Evolutionary conservation across 2,113 vertebrate species (phyloP), one percentile per base, ranked within the genome.

Genomic region (Penelope pileata): DNA sequence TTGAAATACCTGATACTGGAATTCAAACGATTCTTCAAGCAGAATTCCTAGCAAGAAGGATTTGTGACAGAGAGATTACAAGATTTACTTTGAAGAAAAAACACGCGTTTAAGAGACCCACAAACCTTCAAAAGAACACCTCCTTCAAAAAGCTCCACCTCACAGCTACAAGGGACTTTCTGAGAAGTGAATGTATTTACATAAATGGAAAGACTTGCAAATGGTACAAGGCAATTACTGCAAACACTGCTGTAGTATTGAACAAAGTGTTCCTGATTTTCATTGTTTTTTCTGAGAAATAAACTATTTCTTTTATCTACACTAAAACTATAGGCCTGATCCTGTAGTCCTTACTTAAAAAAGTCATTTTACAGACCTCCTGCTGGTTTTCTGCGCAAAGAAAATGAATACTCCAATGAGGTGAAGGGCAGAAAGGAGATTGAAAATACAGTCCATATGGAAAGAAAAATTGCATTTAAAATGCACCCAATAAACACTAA

Each of bases 11-110:
- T 30, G 32, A 94, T 81, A 81, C 2, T 86, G 72, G 95, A 96
- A 96, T 94, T 93, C 90, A 94, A 93, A 94, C 42, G n/a, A 42
- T 30, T 93, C 82, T 94, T 94, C 82, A 94, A 86, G 90, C 64
- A 87, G 82, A 97, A 93, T 86, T 86, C 68, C 67, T 95, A 91
- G 92, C 16, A 70, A 87, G 91, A 73, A 90, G 56, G 72, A 91
- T 83, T 95, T 95, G 59, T 94, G 95, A 95, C 82, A 93, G 78
- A 36, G 62, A 95, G 47, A 51, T 85, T 83, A 90, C 67, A 95
- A 83, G 56, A 80, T 70, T 74, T 91, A 51, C 90, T 96, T 91
- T 83, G 88, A 95, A 93, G 90, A 58, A 85, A 91, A 58, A 90
- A 83, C 7, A 21, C 43, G 84, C 86, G 51, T 91, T 95, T 96